Evolutionary conservation across 1,140 invertebrate genomes (phyloP), one percentile per base, ranked within the genome.

Genomic region (Solenopsis fugax): DNA sequence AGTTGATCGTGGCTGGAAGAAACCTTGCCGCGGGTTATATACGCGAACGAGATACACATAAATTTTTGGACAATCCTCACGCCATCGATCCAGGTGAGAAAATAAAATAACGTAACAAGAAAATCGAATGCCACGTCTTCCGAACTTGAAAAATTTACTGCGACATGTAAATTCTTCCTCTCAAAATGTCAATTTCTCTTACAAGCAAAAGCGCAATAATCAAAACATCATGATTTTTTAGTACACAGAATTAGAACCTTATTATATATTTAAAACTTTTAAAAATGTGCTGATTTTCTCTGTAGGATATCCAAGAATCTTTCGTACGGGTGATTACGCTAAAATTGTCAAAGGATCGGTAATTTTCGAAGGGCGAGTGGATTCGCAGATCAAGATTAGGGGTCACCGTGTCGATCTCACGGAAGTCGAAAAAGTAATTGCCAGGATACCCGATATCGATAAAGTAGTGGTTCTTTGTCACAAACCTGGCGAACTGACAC

Each of bases 351-450:
- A 98, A 75, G 97, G 96, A 1, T 95, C 96, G 21, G 92, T 98
- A 45, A 91, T 98, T 60, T 98, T 97, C 91, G 97, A 98, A 91
- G 98, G 98, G 0, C 96, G 98, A 56, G 97, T 97, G 0, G 98
- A 98, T 94, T 97, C 97, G 0, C 98, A 98, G 94, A 96, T 98
- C 0, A 98, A 98, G 95, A 97, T 98, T 13, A 95, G 98, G 77
- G 98, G 98, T 16, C 97, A 98, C 91, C 95, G 98, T 29, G 97
- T 98, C 0, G 98, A 98, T 91, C 94, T 98, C n/a, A 95, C 96
- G 0, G 98, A 98, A 95, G 97, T 98, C 9, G 97, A 98, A 90
- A 96, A 96, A 67, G 96, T 97, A 10, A 96, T 98, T 0, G 92
- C 93, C 18, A 93, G 94, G 10, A 91, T 97, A 0, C 91, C 96